Conservation (phyloP, 1,140 invertebrate species). For the Macrobrachium nipponense region DNA sequence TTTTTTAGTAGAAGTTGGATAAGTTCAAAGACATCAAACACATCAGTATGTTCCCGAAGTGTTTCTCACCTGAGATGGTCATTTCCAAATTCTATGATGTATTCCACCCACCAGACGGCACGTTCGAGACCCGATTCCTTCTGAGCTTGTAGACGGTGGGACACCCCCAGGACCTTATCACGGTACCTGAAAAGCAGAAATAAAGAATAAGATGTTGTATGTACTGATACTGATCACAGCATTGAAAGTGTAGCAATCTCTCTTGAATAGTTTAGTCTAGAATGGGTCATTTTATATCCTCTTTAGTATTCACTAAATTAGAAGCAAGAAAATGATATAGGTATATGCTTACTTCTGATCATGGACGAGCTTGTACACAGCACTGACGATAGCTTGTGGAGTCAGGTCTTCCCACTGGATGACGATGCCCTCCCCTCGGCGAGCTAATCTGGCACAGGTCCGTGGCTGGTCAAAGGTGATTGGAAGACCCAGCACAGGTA, state of each 20-base stretch:
- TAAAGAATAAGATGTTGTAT: background rate
- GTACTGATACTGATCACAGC: background rate
- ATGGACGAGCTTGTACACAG: constrained; percentile 18
- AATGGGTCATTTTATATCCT: background rate
- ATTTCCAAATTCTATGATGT: constrained; percentile 43
- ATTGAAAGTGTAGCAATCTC: background rate
- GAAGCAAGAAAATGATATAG: background rate
- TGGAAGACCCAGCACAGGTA: constrained; percentile 71
- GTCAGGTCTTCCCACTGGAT: constrained; percentile 58
- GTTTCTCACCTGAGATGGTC: constrained; percentile 45
- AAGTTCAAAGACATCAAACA: background rate
- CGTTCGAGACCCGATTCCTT: constrained; percentile 47
- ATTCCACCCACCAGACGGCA: constrained; percentile 57
- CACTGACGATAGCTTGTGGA: background rate
- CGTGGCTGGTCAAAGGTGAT: constrained; percentile 69
- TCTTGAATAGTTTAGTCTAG: background rate
- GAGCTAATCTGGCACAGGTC: constrained; percentile 47
- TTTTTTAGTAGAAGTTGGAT: background rate
- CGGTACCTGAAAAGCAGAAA: constrained; percentile 24
- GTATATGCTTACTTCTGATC: constrained; percentile 38
- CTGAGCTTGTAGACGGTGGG: constrained; percentile 41
- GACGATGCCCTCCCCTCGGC: constrained; percentile 40
- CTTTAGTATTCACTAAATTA: background rate
- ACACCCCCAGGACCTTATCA: constrained; percentile 48
- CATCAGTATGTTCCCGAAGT: no score